Evolutionary conservation across 2,113 vertebrate genomes (phyloP), one percentile per base, ranked within the genome.

Genomic region (Halcyon malimbica): DNA sequence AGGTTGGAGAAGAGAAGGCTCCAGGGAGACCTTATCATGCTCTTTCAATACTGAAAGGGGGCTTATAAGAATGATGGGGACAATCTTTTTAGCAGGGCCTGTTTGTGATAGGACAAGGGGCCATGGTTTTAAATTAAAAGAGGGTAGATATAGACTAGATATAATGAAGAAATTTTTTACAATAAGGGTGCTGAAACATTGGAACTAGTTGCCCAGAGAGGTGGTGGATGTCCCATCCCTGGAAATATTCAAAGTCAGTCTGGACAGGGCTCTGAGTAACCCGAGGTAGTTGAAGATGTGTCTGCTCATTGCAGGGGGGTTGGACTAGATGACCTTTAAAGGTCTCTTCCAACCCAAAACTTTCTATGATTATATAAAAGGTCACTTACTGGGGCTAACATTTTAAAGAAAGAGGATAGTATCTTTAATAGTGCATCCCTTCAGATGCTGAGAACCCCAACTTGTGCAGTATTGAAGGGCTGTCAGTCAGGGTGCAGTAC

Each of bases 21-120:
- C 19, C 2, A 53, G 4, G 21, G 5, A 69, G 1, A 59, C 13
- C 5, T 35, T 35, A 16, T 23, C 11, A 16, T 5, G 0, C 21
- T 13, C 51, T 53, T 53, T 25, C 51, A 53, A 26, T 53, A 53
- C 51, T 53, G 11, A 53, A 53, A 53, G 51, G 25, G 11, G 2
- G 12, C 3, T 11, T 33, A 25, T 39, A 63, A 20, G 48, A 50
- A 20, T 46, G 46, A 20, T 20, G 21, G 48, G 48, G 48, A 50
- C 48, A 50, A 50, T 24, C 48, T 50, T 50, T 50, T 50, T 50
- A 50, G 48, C 48, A 50, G 48, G 48, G 25, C 25, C 51, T 26
- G 51, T 28, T 62, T 46, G 10, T 1, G 4, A 67, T 2, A 71
- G 23, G 20, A 44, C 1, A 21, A 68, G 20, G 25, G 2, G 13